Percentiles rank a stretch among this genome's conserved stretches.
Evolutionary conservation across 2,888 invertebrate genomes (phyloP).

Genomic region (Helobdella robusta): DNA sequence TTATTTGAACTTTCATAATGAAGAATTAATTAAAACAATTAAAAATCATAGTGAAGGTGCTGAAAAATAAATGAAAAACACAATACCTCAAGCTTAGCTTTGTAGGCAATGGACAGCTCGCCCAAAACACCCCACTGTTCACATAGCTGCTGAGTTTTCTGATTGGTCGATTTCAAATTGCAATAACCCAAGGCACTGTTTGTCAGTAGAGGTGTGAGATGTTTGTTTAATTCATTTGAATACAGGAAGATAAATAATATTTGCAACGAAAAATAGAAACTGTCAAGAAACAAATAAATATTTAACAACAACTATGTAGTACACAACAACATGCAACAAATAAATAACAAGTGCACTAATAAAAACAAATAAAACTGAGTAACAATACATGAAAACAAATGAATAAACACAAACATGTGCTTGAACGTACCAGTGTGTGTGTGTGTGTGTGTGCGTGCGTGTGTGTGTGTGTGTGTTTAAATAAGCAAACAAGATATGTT

Average conservation of each 20-base stretch:
- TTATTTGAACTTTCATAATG: not conserved
- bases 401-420: not conserved
- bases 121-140: slow-evolving; percentile 98
- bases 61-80: not conserved
- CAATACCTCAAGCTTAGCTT: slow-evolving; percentile 55
- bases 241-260: not conserved
- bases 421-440: too few relatives aligned
- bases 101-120: slow-evolving; percentile 81
- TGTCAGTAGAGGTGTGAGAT: not conserved
- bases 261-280: too few relatives aligned
- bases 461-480: too few relatives aligned
- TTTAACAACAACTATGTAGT: not conserved
- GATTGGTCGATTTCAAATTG: slow-evolving; percentile 86
- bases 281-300: too few relatives aligned
- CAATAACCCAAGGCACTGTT: slow-evolving; percentile 76
- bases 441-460: not conserved
- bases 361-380: not conserved
- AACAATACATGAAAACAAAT: not conserved
- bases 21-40: not conserved
- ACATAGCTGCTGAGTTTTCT: slow-evolving; percentile 92
- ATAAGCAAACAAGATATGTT: not conserved
- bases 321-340: not conserved
- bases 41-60: not conserved
- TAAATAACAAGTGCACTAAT: not conserved
- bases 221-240: too few relatives aligned